Percentiles rank a stretch among this genome's conserved stretches.
Evolutionary conservation across 2,797 vertebrate genomes (phyloP).

Genomic region (Tamandua tetradactyla): DNA sequence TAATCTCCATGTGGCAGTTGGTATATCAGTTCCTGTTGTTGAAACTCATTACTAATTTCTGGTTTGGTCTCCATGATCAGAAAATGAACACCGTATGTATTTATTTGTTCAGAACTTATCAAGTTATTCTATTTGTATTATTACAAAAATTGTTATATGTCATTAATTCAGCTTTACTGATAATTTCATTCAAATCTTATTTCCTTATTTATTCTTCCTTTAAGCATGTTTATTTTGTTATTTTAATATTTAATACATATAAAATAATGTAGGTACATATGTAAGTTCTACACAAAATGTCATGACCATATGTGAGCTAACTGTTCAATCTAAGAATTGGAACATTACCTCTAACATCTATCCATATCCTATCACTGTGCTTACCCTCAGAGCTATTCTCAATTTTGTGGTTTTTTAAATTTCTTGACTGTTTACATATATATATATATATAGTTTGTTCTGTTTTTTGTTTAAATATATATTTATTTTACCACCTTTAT

Average conservation of each 20-base stretch:
- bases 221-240: neutral
- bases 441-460: too few species aligned
- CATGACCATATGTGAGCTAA: neutral
- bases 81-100: constrained; percentile 45
- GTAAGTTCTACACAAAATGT: neutral
- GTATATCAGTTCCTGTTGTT: constrained; percentile 30
- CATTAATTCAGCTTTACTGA: neutral
- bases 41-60: constrained; percentile 48
- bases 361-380: neutral
- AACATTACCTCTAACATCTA: neutral
- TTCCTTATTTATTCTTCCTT: constrained; percentile 13
- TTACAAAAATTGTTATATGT: neutral
- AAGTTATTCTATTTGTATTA: constrained; percentile 24
- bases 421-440: neutral
- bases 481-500: neutral
- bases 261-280: neutral
- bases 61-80: neutral
- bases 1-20: constrained; percentile 6
- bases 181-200: constrained; percentile 3
- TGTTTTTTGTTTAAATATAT: too few species aligned
- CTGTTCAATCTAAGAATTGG: neutral
- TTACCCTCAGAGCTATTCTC: neutral
- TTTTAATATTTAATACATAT: constrained; percentile 35
- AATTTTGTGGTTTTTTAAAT: constrained; percentile 22
- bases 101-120: constrained; percentile 44